Evolutionary conservation across 2,113 vertebrate species (phyloP).

Genomic region (Aegithalos caudatus): DNA sequence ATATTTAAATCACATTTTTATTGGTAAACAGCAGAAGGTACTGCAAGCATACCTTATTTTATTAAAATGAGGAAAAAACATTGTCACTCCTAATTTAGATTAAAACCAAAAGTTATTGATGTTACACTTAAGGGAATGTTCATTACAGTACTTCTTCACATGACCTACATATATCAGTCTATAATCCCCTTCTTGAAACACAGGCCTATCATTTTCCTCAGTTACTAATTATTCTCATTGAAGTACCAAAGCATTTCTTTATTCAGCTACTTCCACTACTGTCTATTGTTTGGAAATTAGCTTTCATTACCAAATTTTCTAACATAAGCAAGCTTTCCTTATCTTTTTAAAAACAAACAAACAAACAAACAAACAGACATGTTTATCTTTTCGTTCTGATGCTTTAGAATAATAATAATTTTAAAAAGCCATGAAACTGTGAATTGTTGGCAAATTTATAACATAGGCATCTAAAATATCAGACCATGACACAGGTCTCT

Average conservation of each 20-base stretch:
- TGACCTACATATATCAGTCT: constrained; percentile 23
- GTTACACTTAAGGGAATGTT: neutral
- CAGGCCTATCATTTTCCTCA: neutral
- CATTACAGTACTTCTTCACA: constrained; percentile 28
- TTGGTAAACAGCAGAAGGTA: constrained; percentile 23
- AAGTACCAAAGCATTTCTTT: neutral
- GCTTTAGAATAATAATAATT: neutral
- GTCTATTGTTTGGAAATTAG: constrained; percentile 15
- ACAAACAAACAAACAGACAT: too few relatives aligned
- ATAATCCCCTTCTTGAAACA: neutral
- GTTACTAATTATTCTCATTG: constrained; percentile 22
- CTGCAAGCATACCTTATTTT: neutral
- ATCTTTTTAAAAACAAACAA: too few relatives aligned
- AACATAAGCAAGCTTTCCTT: neutral
- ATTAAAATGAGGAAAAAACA: constrained; percentile 36
- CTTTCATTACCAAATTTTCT: constrained; percentile 26
- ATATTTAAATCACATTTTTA: constrained; percentile 28
- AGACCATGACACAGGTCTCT: neutral
- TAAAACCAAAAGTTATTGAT: constrained; percentile 17
- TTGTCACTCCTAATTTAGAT: constrained; percentile 16
- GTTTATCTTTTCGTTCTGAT: neutral
- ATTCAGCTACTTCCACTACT: neutral
- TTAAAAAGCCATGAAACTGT: neutral
- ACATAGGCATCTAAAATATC: neutral
- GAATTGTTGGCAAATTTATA: constrained; percentile 33